A percentile compares a stretch with the other conserved stretches of the same genome.
phyloP scores from a whole-genome alignment of 2,113 vertebrate species.

The Stigmatopora nigra region DNA sequence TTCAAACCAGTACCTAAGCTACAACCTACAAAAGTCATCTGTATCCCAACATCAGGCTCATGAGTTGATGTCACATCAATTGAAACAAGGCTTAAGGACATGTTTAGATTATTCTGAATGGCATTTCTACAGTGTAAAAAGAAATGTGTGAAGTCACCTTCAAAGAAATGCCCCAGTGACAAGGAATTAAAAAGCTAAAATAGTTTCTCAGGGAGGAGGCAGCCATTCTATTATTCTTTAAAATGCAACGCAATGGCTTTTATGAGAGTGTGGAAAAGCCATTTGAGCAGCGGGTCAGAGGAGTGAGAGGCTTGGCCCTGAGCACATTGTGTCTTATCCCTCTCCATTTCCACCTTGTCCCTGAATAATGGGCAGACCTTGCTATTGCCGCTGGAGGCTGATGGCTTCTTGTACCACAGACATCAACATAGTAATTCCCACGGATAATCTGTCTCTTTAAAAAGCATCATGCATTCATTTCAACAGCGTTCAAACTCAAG shows the following conservation, averaged over 20 bases:
- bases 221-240: slow-evolving; percentile 74
- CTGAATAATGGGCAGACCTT: slow-evolving; percentile 69
- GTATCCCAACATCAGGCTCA: slow-evolving; percentile 23
- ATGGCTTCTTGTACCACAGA: slow-evolving; percentile 62
- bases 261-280: slow-evolving; percentile 68
- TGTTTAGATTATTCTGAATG: slow-evolving; percentile 57
- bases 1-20: slow-evolving; percentile 21
- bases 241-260: slow-evolving; percentile 73
- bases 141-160: slow-evolving; percentile 70
- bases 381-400: slow-evolving; percentile 64
- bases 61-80: slow-evolving; percentile 35
- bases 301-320: slow-evolving; percentile 63
- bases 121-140: slow-evolving; percentile 35
- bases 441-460: slow-evolving; percentile 65
- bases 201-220: slow-evolving; percentile 67
- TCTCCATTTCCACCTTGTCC: slow-evolving; percentile 72
- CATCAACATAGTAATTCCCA: slow-evolving; percentile 64
- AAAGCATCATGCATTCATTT: slow-evolving; percentile 44
- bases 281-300: slow-evolving; percentile 70
- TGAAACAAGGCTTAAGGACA: slow-evolving; percentile 40
- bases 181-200: slow-evolving; percentile 71
- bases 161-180: slow-evolving; percentile 66
- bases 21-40: slow-evolving; percentile 15
- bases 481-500: slow-evolving; percentile 54
- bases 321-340: slow-evolving; percentile 70